Evolutionary conservation across 2,888 invertebrate species (phyloP).

Genomic region (Drosophila seclusa): DNA sequence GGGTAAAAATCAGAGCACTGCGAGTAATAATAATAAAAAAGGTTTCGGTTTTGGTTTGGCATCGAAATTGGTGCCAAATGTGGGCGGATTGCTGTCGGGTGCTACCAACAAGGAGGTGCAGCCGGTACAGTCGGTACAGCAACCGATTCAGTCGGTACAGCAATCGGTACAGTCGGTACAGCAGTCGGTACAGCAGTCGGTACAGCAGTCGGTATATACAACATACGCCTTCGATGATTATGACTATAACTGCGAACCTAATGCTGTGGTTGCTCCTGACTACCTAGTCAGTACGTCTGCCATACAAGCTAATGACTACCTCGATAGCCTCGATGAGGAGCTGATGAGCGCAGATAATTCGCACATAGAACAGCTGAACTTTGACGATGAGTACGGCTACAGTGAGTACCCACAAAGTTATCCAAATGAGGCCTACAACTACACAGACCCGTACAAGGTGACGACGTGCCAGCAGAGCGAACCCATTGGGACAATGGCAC

Average conservation of each 20-base stretch:
- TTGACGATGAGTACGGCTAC: constrained; percentile 73
- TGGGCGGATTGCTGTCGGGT: constrained; percentile 69
- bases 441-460: constrained; percentile 16
- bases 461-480: background rate
- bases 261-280: background rate
- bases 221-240: background rate
- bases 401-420: constrained; percentile 56
- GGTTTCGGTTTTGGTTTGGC: constrained; percentile 80
- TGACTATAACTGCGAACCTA: background rate
- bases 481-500: background rate
- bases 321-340: constrained; percentile 32
- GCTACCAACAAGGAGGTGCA: constrained; percentile 31
- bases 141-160: background rate
- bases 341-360: constrained; percentile 19
- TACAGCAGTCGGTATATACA: background rate
- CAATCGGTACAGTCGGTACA: background rate
- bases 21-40: constrained; percentile 48
- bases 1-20: constrained; percentile 7
- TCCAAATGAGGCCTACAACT: constrained; percentile 12
- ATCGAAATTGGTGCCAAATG: constrained; percentile 81
- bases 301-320: constrained; percentile 9
- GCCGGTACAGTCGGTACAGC: constrained; percentile 8
- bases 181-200: background rate
- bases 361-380: constrained; percentile 29
- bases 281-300: background rate